A percentile compares a stretch with the other conserved stretches of the same genome.
phyloP scores from a whole-genome alignment of 2,113 vertebrate genomes.

The Sylvilagus bachmani region DNA sequence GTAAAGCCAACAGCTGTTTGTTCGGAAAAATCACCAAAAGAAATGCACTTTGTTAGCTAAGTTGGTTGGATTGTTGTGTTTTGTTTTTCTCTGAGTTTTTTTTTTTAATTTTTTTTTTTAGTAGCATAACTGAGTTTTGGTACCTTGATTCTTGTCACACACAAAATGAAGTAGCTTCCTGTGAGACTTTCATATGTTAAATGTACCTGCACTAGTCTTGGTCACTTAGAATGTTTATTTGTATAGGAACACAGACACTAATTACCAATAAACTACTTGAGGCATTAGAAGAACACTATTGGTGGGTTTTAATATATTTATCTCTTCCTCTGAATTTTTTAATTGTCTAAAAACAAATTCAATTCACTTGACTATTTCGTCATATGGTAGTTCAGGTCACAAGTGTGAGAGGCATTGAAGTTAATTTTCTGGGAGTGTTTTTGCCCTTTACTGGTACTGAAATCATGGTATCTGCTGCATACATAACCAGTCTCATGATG shows the following conservation, averaged over 20 bases:
- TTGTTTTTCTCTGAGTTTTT: constrained; percentile 55
- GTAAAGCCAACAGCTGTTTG: constrained; percentile 82
- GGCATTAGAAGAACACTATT: constrained; percentile 82
- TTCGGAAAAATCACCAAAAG: constrained; percentile 86
- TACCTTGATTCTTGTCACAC: constrained; percentile 81
- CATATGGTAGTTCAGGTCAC: background rate
- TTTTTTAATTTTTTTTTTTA: background rate
- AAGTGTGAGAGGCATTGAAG: background rate
- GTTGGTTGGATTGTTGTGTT: constrained; percentile 1
- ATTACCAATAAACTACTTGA: constrained; percentile 89
- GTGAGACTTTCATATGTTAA: constrained; percentile 87
- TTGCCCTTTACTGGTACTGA: background rate
- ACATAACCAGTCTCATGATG: background rate
- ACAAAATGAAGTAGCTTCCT: constrained; percentile 86
- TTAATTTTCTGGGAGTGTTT: background rate
- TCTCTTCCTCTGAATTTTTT: constrained; percentile 38
- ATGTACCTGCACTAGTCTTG: constrained; percentile 90
- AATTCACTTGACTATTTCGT: background rate
- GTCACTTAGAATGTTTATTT: constrained; percentile 91
- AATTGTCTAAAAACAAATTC: constrained; percentile 26
- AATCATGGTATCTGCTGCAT: background rate
- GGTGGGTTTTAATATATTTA: constrained; percentile 71
- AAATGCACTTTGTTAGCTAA: constrained; percentile 87
- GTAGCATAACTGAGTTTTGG: constrained; percentile 71
- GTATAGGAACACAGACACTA: constrained; percentile 89